Base-by-base conservation (phyloP, 2,888 invertebrate species). In the Coenonympha arcania region DNA sequence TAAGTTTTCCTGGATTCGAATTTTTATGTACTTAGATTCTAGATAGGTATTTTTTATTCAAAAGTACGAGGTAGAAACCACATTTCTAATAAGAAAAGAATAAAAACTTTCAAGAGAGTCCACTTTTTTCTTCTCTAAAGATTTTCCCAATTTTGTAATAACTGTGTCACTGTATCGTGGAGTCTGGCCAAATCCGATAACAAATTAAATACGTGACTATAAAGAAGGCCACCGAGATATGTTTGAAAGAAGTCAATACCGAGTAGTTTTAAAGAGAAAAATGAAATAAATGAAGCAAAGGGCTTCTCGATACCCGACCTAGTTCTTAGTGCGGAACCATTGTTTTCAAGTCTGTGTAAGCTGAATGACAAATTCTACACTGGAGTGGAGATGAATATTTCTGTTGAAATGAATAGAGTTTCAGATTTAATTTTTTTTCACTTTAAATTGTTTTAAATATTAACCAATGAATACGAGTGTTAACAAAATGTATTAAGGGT, bases 201-300 rank as follows among this genome's bases (percentile, higher is more conserved):
- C 33, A 55, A 40, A 40, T 47, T 37, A 18, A 49, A 47, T 40
- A 55, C 55, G 55, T 55, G 55, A 55, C 52, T 49, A n/a, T n/a
- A 18, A 30, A 46, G 52, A 49, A 52, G 55, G 52, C 36, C 46
- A 46, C 42, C 16, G 30, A 40, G 28, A 42, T 28, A 36, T 22
- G 26, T 31, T 30, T 22, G n/a, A n/a, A n/a, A n/a, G 22, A 46
- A 31, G 24, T 26, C 15, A 39, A 15, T 31, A 44, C 16, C 28
- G 22, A 26, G 31, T 9, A 11, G 15, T 24, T n/a, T 19, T 34
- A 6, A 19, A 19, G 6, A 6, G 11, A 36, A 36, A 36, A 20
- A 20, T 36, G 20, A 20, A 42, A 31, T 31, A 42, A 42, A 15
- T 20, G 9, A 20, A 4, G 15, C 15, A 41, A 30, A 40, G n/a